Evolutionary conservation across 1,140 invertebrate species (phyloP).

Genomic region (Bombus sylvicola): DNA sequence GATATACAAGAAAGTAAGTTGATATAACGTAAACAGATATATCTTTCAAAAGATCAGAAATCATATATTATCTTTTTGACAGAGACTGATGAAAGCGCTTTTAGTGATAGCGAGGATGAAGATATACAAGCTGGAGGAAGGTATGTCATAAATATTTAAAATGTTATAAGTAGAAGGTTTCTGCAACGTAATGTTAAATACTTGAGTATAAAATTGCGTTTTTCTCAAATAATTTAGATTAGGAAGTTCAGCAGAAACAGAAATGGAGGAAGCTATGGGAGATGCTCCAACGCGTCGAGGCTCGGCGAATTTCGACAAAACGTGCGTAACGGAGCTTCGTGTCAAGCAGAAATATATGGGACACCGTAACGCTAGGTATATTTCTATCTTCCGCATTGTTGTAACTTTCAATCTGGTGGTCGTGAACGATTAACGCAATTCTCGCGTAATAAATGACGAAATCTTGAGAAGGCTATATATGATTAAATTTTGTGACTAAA

Average conservation of each 20-base stretch:
- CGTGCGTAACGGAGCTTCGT: slow-evolving; percentile 77
- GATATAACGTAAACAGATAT: slow-evolving; percentile 7
- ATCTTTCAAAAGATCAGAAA: slow-evolving; percentile 11
- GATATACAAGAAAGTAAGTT: slow-evolving; percentile 74
- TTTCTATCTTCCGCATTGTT: background rate
- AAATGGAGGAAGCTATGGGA: slow-evolving; percentile 78
- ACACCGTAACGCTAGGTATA: slow-evolving; percentile 91
- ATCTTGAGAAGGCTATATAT: slow-evolving; percentile 2
- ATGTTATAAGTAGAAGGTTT: background rate
- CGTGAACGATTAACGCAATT: slow-evolving; percentile 23
- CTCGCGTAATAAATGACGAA: background rate
- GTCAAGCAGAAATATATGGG: slow-evolving; percentile 90
- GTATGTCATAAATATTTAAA: slow-evolving; percentile 52
- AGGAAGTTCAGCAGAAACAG: slow-evolving; percentile 73
- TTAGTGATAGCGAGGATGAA: slow-evolving; percentile 81
- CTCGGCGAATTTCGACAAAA: slow-evolving; percentile 70
- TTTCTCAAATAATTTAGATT: slow-evolving; percentile 58
- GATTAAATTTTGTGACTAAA: slow-evolving; percentile 46
- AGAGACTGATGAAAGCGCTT: slow-evolving; percentile 79
- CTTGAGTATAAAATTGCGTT: background rate
- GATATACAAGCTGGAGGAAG: slow-evolving; percentile 72
- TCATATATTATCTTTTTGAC: slow-evolving; percentile 46
- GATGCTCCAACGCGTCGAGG: slow-evolving; percentile 64
- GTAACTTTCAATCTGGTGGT: slow-evolving; percentile 32
- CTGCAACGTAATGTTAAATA: background rate